These are phyloP conservation scores for Meandrina meandrites DNA, from an alignment of 92 coral and sea anemone genomes.

Conservation along the genomic window DNA sequence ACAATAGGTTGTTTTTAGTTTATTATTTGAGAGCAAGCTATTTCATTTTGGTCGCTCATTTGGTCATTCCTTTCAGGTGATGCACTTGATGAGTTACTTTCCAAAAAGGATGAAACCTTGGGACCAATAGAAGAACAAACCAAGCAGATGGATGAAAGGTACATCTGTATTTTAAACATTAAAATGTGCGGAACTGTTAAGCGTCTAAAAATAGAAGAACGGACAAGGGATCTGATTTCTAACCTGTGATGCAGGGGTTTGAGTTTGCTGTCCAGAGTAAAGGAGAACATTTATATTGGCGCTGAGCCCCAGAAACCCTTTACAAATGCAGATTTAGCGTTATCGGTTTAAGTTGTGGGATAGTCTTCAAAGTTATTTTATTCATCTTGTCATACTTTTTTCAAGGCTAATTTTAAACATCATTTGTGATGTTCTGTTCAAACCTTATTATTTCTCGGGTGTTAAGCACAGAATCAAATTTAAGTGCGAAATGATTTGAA, in stretches of 20 bases:
- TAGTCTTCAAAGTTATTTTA: not conserved
- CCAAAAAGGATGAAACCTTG: constrained; percentile 24
- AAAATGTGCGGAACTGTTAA: not conserved
- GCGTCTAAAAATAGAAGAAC: not conserved
- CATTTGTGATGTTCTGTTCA: not conserved
- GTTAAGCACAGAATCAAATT: too few relatives aligned
- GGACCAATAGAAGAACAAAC: constrained; percentile 9
- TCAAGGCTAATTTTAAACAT: not conserved
- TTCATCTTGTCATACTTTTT: not conserved
- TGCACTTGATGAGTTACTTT: constrained; percentile 83
- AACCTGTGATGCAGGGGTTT: not conserved
- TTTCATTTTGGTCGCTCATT: not conserved
- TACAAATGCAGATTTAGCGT: not conserved
- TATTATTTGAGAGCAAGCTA: not conserved
- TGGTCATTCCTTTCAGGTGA: constrained; percentile 65
- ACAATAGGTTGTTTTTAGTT: not conserved
- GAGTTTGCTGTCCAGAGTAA: not conserved
- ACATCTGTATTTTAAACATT: constrained; percentile 6
- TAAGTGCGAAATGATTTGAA: too few relatives aligned
- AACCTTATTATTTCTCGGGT: too few relatives aligned
- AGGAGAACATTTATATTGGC: not conserved
- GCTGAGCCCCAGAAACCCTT: not conserved
- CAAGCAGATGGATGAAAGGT: constrained; percentile 37
- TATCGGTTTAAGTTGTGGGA: not conserved
- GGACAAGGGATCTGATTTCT: not conserved